phyloP scores from a whole-genome alignment of 1,140 invertebrate species.

The Sarcophaga peregrina region DNA sequence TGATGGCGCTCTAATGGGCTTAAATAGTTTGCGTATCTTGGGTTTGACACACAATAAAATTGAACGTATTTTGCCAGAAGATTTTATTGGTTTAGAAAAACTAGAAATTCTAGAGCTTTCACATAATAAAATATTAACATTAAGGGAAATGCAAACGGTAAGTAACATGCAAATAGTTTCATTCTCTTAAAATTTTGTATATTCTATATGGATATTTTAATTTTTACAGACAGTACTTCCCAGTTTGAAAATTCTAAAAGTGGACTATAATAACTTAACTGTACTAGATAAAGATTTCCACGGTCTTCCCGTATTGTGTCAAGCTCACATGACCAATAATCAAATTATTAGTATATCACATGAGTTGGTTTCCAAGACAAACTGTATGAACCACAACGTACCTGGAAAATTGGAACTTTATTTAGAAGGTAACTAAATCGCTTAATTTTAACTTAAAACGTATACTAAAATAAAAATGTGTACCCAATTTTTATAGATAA shows the following conservation, averaged over 20 bases:
- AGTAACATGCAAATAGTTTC: constrained; percentile 15
- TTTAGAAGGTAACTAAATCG: constrained; percentile 74
- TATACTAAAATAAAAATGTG: background rate
- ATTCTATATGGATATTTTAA: background rate
- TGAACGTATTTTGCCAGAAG: constrained; percentile 76
- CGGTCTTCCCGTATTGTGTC: constrained; percentile 80
- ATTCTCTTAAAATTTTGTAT: background rate
- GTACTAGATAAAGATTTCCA: constrained; percentile 81
- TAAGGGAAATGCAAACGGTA: constrained; percentile 85
- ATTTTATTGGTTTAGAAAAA: constrained; percentile 78
- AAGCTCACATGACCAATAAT: constrained; percentile 81
- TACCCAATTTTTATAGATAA: constrained; percentile 71
- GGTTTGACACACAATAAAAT: constrained; percentile 81
- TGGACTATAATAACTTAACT: constrained; percentile 78
- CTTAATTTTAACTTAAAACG: background rate
- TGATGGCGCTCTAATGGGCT: constrained; percentile 78
- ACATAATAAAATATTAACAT: constrained; percentile 77
- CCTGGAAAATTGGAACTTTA: constrained; percentile 80
- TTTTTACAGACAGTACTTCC: constrained; percentile 78
- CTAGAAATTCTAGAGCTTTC: constrained; percentile 80
- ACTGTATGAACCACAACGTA: constrained; percentile 80
- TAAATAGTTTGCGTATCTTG: constrained; percentile 76
- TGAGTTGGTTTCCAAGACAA: constrained; percentile 80
- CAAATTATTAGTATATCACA: constrained; percentile 76
- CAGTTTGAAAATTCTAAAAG: constrained; percentile 78